Conservation (phyloP, 2,797 vertebrate genomes). For the Cygnus olor region DNA sequence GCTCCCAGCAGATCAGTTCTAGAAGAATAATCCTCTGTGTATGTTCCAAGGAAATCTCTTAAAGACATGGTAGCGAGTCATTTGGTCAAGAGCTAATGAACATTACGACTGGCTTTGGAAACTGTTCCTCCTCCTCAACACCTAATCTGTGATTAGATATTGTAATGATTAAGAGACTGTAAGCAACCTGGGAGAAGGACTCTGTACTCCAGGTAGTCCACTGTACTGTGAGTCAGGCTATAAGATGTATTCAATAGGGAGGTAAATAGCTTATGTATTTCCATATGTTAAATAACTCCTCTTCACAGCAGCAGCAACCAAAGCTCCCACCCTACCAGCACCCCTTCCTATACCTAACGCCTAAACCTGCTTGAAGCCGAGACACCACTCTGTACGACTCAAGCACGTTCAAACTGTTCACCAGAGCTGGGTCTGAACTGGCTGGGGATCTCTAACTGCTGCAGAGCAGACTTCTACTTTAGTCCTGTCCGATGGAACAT, state of each 20-base stretch:
- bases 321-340: background rate
- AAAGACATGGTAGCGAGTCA: background rate
- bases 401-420: background rate
- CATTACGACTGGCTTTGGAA: background rate
- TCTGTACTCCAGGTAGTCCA: background rate
- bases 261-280: background rate
- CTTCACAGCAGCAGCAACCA: background rate
- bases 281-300: background rate
- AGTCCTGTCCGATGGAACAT: background rate
- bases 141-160: conserved; percentile 42
- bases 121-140: background rate
- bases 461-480: background rate
- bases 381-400: background rate
- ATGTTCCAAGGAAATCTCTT: conserved; percentile 38
- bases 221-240: background rate
- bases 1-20: background rate
- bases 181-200: conserved; percentile 18
- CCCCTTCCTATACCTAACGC: background rate
- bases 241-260: background rate
- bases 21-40: conserved; percentile 4
- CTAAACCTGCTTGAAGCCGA: background rate
- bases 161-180: background rate
- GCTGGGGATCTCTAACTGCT: background rate
- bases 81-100: conserved; percentile 7
- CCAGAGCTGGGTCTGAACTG: background rate